These are phyloP conservation scores for Brenthis hecate DNA, from an alignment of 2,888 invertebrate species.

Conservation along the genomic window DNA sequence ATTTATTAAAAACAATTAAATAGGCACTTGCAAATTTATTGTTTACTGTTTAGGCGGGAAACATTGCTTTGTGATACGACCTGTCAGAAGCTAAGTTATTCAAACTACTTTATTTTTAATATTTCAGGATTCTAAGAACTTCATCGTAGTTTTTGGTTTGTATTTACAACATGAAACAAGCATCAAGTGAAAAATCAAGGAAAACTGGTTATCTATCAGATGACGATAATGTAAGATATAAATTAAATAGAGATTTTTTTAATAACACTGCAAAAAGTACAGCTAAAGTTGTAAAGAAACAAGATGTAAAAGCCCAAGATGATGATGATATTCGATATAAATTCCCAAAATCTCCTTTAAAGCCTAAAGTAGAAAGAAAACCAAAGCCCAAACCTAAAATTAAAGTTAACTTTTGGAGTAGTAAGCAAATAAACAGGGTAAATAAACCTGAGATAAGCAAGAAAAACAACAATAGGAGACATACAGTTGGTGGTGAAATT, in stretches of 20 bases:
- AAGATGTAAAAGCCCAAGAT: conserved; percentile 51
- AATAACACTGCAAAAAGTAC: conserved; percentile 48
- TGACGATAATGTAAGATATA: conserved; percentile 71
- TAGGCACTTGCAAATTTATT: background rate
- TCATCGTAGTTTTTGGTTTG: background rate
- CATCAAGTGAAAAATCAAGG: conserved; percentile 49
- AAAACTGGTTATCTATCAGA: conserved; percentile 70
- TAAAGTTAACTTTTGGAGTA: conserved; percentile 78
- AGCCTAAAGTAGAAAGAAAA: conserved; percentile 57
- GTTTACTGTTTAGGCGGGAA: conserved; percentile 60
- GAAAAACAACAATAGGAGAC: conserved; percentile 56
- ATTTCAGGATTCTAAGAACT: conserved; percentile 26
- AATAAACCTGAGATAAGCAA: conserved; percentile 52
- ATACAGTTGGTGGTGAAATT: conserved; percentile 56
- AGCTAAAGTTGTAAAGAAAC: conserved; percentile 45
- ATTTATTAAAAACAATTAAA: background rate
- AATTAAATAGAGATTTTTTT: conserved; percentile 63
- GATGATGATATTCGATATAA: conserved; percentile 68
- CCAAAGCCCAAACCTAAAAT: conserved; percentile 68
- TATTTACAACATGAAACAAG: conserved; percentile 53
- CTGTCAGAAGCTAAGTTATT: background rate
- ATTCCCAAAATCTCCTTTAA: conserved; percentile 59
- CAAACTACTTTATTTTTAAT: background rate
- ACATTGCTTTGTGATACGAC: conserved; percentile 26
- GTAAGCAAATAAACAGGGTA: conserved; percentile 57